Evolutionary conservation across 2,113 vertebrate species (phyloP).

Genomic region (Brienomyrus brachyistius): DNA sequence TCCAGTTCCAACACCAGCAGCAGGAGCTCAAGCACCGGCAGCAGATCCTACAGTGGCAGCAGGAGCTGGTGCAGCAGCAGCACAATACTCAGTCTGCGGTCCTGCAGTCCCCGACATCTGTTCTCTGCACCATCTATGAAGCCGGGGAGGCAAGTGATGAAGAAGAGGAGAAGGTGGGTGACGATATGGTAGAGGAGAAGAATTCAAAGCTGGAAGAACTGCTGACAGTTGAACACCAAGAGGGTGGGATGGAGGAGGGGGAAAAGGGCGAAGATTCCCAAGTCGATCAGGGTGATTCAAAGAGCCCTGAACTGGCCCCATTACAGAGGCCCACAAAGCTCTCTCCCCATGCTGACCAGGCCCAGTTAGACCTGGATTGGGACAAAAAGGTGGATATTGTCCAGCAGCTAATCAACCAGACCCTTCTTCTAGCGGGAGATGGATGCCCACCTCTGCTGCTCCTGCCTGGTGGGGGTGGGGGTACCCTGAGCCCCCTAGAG

Average conservation of each 20-base stretch:
- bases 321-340: constrained; percentile 22
- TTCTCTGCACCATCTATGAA: constrained; percentile 68
- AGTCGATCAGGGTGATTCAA: constrained; percentile 14
- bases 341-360: constrained; percentile 36
- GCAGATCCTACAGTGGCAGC: constrained; percentile 43
- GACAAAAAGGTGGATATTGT: constrained; percentile 69
- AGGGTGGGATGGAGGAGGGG: neutral
- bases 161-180: constrained; percentile 40
- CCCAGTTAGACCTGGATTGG: constrained; percentile 59
- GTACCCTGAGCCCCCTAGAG: constrained; percentile 68
- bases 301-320: neutral
- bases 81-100: constrained; percentile 42
- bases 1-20: constrained; percentile 38
- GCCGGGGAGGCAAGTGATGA: constrained; percentile 65
- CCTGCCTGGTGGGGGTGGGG: constrained; percentile 54
- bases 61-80: constrained; percentile 46
- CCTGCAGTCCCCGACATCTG: constrained; percentile 50
- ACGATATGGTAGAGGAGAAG: neutral
- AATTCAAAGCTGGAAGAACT: constrained; percentile 1
- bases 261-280: neutral
- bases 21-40: constrained; percentile 38
- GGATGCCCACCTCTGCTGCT: constrained; percentile 53
- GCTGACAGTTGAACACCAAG: neutral
- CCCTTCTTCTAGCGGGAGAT: constrained; percentile 66
- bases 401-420: constrained; percentile 79